Evolutionary conservation across 2,888 invertebrate species (phyloP).

Genomic region (Andrena bucephala): DNA sequence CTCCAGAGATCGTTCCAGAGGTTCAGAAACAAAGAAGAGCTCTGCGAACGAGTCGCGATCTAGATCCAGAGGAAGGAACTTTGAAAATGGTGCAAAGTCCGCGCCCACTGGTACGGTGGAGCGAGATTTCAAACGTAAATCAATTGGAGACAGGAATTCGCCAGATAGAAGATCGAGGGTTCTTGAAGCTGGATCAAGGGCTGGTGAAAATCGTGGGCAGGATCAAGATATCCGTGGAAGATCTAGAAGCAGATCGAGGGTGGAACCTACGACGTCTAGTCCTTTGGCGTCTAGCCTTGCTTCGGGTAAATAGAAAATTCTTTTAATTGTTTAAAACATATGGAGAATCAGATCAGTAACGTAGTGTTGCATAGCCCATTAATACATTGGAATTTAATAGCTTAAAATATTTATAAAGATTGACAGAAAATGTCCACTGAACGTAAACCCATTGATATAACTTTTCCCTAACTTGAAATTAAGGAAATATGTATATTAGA

Average conservation of each 20-base stretch:
- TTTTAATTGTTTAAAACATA: background rate
- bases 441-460: background rate
- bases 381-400: no score
- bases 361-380: background rate
- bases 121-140: slow-evolving; percentile 42
- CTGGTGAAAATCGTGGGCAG: slow-evolving; percentile 40
- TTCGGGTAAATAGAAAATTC: slow-evolving; percentile 44
- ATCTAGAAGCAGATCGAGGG: slow-evolving; percentile 56
- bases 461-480: background rate
- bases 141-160: slow-evolving; percentile 48
- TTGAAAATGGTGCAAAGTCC: slow-evolving; percentile 23
- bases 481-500: no score
- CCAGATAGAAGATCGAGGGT: slow-evolving; percentile 59
- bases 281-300: background rate
- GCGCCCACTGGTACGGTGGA: background rate
- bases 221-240: slow-evolving; percentile 60
- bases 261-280: slow-evolving; percentile 28
- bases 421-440: no score
- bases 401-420: no score
- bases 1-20: slow-evolving; percentile 49
- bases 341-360: background rate
- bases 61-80: slow-evolving; percentile 51
- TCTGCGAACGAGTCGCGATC: slow-evolving; percentile 25
- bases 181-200: slow-evolving; percentile 48
- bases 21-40: slow-evolving; percentile 31